Evolutionary conservation across 2,113 vertebrate genomes (phyloP), one percentile per base, ranked within the genome.

Genomic region (Pardalotus punctatus): DNA sequence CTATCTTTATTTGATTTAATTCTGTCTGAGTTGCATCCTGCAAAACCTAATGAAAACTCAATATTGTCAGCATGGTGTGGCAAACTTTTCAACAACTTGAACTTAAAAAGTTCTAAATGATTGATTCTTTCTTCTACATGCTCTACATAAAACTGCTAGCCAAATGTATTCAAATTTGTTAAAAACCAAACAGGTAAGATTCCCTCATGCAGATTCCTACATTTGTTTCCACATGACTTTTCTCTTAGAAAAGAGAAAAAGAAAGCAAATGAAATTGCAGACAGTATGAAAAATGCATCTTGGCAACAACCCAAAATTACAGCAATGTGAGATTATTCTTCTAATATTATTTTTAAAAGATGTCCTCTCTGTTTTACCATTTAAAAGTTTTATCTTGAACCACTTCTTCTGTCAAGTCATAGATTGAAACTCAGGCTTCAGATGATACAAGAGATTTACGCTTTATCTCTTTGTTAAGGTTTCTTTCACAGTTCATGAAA

Each of bases 41-140:
- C 43, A 94, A 95, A 94, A 87, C 54, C 56, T 96, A 95, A 94
- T 95, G 93, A 91, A 93, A 96, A 96, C 62, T 93, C 96, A 90
- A 93, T 96, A 95, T 70, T 95, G 64, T 82, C 94, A 92, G 81
- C 86, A 91, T 80, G 94, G 23, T 87, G 35, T 91, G 40, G 66
- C 31, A 91, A 96, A 89, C 77, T 94, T 74, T 85, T 87, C 86
- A 94, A 89, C 61, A 92, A 73, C 81, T 87, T 94, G 65, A 87
- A 80, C 61, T 91, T 58, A 22, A 10, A 86, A 51, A 69, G 33
- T 85, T 95, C n/a, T 74, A 84, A 83, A 58, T 72, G 33, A 73
- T n/a, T 88, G 67, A 79, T 85, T 85, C 24, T 65, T 93, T 74
- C n/a, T 85, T 70, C 66, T 76, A 35, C 29, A 14, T 82, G 31